Conservation (phyloP, 1,140 invertebrate species). For the Drosophila auraria region DNA sequence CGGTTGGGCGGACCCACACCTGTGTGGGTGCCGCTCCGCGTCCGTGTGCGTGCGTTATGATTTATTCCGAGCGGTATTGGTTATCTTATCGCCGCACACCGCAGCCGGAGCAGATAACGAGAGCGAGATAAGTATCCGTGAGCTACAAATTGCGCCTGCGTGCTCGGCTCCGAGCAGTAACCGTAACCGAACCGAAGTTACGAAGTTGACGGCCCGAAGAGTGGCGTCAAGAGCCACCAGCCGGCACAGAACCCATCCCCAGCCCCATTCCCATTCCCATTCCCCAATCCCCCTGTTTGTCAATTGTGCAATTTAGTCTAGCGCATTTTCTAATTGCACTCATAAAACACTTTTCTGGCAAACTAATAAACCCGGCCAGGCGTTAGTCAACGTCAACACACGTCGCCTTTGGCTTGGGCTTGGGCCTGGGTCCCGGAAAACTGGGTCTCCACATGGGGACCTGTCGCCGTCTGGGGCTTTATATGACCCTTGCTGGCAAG, state of each 20-base stretch:
- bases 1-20: slow-evolving; percentile 61
- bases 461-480: slow-evolving; percentile 37
- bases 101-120: slow-evolving; percentile 53
- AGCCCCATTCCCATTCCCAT: slow-evolving; percentile 1
- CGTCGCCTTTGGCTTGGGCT: slow-evolving; percentile 17
- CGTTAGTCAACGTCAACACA: slow-evolving; percentile 63
- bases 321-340: slow-evolving; percentile 80
- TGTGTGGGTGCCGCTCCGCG: slow-evolving; percentile 33
- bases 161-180: slow-evolving; percentile 35
- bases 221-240: slow-evolving; percentile 30
- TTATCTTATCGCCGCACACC: slow-evolving; percentile 71
- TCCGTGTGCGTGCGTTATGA: slow-evolving; percentile 75
- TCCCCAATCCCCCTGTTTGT: slow-evolving; percentile 50
- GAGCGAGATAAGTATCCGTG: slow-evolving; percentile 73
- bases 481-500: slow-evolving; percentile 47
- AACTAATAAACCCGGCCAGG: slow-evolving; percentile 69
- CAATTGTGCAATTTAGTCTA: slow-evolving; percentile 78
- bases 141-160: slow-evolving; percentile 83
- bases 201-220: slow-evolving; percentile 25
- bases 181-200: neutral
- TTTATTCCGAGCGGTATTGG: slow-evolving; percentile 77
- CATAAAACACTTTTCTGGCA: slow-evolving; percentile 81
- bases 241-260: slow-evolving; percentile 26
- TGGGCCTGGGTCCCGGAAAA: slow-evolving; percentile 9
- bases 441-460: slow-evolving; percentile 27